Base-by-base conservation (phyloP, 2,888 invertebrate species). In the Microplitis manilae region DNA sequence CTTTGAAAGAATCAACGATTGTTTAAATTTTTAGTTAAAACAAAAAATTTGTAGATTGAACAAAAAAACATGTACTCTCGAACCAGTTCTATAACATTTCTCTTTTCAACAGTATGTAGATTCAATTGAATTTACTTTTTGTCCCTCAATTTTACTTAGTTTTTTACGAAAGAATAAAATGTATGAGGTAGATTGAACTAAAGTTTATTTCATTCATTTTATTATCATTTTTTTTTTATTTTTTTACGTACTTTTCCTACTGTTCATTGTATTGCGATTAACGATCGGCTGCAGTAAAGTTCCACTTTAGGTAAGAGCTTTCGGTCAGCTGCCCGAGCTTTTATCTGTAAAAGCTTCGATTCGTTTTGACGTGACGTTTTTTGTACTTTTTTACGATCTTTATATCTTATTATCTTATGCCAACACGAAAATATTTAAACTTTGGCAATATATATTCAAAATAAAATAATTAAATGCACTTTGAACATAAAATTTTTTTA, bases 321-420 rank as follows among this genome's bases (percentile, higher is more conserved):
- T 79, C 73, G 79, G 75, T 77, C 78, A 79, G 76, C 79, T 68
- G 74, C 74, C 9, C 50, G 64, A 76, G 78, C 80, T 81, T 81
- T 81, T 79, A 82, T 82, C 81, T 76, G 78, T 79, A 77, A 80
- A 81, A 82, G 81, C 81, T 73, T 78, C 81, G 77, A 77, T 80
- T 82, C 76, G 68, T 76, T 76, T 77, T 70, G 68, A 72, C 65
- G 69, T 67, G 71, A 70, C 75, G 68, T 30, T 30, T 30, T 71
- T 79, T 80, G 67, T 40, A 17, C 40, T 68, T 68, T 68, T 68
- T 68, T 68, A 30, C 17, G n/a, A 41, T 40, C 41, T 68, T 68
- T 62, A 9, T 62, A 62, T 62, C 6, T 62, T 62, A n/a, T 62
- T 15, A 20, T 62, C 15, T 62, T 62, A 62, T 65, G 5, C 50